A percentile compares a stretch with the other conserved stretches of the same genome.
phyloP scores from a whole-genome alignment of 1,140 invertebrate genomes.

The Chrysoperla carnea region DNA sequence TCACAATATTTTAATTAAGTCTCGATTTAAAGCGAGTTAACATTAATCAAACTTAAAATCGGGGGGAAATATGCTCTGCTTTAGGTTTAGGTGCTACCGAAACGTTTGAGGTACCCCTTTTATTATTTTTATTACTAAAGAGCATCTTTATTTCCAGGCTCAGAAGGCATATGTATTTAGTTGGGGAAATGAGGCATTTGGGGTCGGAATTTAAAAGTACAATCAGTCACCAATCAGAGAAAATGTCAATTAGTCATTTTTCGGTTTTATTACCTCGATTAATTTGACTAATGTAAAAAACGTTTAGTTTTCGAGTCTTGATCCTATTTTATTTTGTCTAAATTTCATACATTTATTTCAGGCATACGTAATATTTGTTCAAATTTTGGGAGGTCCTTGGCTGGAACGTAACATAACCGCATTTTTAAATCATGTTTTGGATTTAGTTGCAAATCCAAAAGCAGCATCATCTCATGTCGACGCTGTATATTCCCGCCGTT shows the following conservation, averaged over 20 bases:
- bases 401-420: constrained; percentile 78
- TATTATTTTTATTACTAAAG: too few relatives aligned
- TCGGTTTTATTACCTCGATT: too few relatives aligned
- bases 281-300: neutral
- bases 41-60: too few relatives aligned
- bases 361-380: constrained; percentile 88
- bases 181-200: too few relatives aligned
- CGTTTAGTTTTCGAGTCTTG: neutral
- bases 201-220: too few relatives aligned
- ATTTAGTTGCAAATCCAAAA: constrained; percentile 84
- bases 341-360: constrained; percentile 24
- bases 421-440: constrained; percentile 76
- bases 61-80: too few relatives aligned
- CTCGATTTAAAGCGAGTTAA: too few relatives aligned
- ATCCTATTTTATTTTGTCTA: constrained; percentile 5
- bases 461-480: constrained; percentile 90
- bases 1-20: neutral
- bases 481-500: constrained; percentile 93
- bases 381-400: constrained; percentile 85
- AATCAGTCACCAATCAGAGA: too few relatives aligned
- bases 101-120: neutral
- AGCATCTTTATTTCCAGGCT: too few relatives aligned
- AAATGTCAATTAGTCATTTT: too few relatives aligned
- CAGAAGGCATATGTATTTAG: too few relatives aligned
- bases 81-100: too few relatives aligned